Base-by-base conservation (phyloP, 2,797 vertebrate species). In the Spatula versicolor region DNA sequence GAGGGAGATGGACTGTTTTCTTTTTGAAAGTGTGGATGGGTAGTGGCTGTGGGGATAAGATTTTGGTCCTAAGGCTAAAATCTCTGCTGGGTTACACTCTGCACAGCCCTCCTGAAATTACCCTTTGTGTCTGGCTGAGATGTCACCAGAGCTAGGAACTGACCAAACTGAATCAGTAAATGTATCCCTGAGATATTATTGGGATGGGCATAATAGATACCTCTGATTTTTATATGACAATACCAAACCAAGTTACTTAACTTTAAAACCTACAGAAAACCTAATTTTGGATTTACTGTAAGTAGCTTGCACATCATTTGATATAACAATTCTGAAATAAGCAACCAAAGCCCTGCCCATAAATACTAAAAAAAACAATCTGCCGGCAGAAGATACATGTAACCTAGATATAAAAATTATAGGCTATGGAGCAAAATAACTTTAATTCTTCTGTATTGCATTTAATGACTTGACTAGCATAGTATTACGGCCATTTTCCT, bases 391-490 rank as follows among this genome's bases (percentile, higher is more conserved):
- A 87, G 58, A 82, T 50, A 79, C 10, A 35, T 20, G 54, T 37
- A 75, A 52, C 30, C 86, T 45, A 63, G 64, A 72, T 35, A 79
- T 12, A 71, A 66, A 96, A 73, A 83, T 62, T 52, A 39, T 46
- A 91, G n/a, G 66, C 52, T 88, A 31, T n/a, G 8, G 80, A 92
- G 64, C 23, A 83, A 90, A 80, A 85, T 59, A 91, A 79, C 69
- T 88, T 83, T 79, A 80, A 84, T 79, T 72, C 83, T 46, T 72
- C 68, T 55, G 73, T 43, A 79, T 1, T 88, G 63, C 46, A 89
- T 88, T 94, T 46, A 75, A 69, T 55, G 30, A 60, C 48, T 68
- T 43, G 23, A 83, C 48, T 58, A 88, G 93, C 81, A 58, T 0
- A 79, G 71, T 41, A 87, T 76, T 87, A 63, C 30, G 63, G 79